Conservation (phyloP, 2,888 invertebrate species). For the Acholoe squamosa region DNA sequence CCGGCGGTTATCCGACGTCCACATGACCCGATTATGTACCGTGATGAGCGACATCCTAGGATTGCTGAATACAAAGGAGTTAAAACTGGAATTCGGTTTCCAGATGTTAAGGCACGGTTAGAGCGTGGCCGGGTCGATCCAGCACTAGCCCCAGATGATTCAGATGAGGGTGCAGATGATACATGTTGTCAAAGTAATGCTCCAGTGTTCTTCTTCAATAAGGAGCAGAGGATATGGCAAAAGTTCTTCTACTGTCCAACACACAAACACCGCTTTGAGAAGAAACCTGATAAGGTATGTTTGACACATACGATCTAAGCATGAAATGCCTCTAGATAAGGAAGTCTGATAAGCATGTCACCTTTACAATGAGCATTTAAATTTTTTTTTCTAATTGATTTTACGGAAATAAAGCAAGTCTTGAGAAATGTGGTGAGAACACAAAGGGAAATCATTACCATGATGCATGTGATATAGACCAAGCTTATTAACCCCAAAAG, state of each 20-base stretch:
- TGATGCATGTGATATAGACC: no score
- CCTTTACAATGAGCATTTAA: no score
- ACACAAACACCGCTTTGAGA: conserved; percentile 53
- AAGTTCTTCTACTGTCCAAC: conserved; percentile 47
- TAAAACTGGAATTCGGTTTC: background rate
- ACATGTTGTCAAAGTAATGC: conserved; percentile 6
- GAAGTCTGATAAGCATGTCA: no score
- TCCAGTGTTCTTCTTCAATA: conserved; percentile 53
- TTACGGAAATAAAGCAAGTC: no score
- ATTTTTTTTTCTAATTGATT: no score
- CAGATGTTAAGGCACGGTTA: conserved; percentile 13
- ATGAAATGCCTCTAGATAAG: no score
- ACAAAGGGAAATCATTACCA: no score
- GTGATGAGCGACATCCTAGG: conserved; percentile 34
- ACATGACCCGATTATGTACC: conserved; percentile 25
- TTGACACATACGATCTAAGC: background rate
- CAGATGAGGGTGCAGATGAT: background rate
- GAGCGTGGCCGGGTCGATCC: conserved; percentile 47
- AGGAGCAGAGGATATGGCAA: conserved; percentile 36
- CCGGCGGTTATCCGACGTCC: background rate
- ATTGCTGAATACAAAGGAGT: background rate
- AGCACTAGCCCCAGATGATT: background rate
- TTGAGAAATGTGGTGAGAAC: no score
- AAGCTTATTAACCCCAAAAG: no score
- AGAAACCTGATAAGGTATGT: conserved; percentile 40